Evolutionary conservation across 2,888 invertebrate genomes (phyloP).

Genomic region (Habroteleia sp.): DNA sequence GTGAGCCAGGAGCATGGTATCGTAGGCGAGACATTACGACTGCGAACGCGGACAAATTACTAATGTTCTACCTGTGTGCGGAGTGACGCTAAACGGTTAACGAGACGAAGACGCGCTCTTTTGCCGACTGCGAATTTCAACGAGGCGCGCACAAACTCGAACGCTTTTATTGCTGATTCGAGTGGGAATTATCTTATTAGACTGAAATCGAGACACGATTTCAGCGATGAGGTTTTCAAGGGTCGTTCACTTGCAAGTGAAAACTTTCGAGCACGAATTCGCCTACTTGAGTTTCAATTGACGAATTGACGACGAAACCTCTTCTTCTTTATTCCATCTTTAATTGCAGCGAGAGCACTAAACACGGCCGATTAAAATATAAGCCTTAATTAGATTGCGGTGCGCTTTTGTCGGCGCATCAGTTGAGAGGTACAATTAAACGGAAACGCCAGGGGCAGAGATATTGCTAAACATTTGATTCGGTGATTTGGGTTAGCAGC

Average conservation of each 20-base stretch:
- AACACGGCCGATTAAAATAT: too few species aligned
- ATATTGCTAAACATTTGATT: too few species aligned
- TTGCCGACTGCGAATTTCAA: constrained; percentile 25
- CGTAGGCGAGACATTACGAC: constrained; percentile 17
- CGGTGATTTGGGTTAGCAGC: too few species aligned
- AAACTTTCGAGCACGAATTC: constrained; percentile 4
- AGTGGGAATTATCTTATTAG: constrained; percentile 46
- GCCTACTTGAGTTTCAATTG: constrained; percentile 6
- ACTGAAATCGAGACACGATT: constrained; percentile 37
- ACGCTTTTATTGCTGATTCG: constrained; percentile 47
- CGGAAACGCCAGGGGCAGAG: too few species aligned
- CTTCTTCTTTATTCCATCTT: too few species aligned
- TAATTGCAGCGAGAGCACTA: too few species aligned
- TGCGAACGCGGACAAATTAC: constrained; percentile 17
- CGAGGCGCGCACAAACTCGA: constrained; percentile 17
- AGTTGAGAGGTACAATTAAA: too few species aligned
- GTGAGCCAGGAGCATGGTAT: not conserved
- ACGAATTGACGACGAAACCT: constrained; percentile 1
- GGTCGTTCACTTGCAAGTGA: too few species aligned
- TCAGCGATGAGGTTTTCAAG: constrained; percentile 4
- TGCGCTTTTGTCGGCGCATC: too few species aligned
- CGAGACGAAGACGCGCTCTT: constrained; percentile 18
- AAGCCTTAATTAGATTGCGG: too few species aligned
- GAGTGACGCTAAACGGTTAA: constrained; percentile 27
- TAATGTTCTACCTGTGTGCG: constrained; percentile 16